Evolutionary conservation across 2,113 vertebrate species (phyloP), one percentile per base, ranked within the genome.

Genomic region (Numenius arquata): DNA sequence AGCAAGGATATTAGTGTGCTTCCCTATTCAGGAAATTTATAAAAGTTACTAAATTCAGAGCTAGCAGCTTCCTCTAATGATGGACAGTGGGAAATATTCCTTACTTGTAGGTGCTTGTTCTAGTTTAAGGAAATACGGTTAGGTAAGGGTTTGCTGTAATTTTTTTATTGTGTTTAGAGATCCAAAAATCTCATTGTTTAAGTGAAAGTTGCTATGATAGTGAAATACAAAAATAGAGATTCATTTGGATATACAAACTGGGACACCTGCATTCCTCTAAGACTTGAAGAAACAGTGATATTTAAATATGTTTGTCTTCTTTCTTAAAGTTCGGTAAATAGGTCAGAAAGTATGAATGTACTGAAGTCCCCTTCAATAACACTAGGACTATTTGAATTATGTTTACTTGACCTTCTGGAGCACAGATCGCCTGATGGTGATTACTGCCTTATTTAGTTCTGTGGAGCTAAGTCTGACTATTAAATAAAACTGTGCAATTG

Each of bases 371-470:
- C 6, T 67, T 78, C 78, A 90, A 2, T 75, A 92, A 75, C 30
- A 12, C 48, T 68, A 25, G 74, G 82, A n/a, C 56, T 84, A 52
- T 89, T 88, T 86, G 79, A 92, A 43, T 84, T 76, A 59, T 50
- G 40, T 93, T 96, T 95, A 80, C 47, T 81, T 96, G 80, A 73
- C 77, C 65, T 87, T 76, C 62, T 92, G 76, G 73, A 16, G 1
- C 48, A 68, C 62, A 85, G 58, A 91, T 92, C 0, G 1, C 65
- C 62, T 87, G 18, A 8, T 90, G 48, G 55, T 78, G 66, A 34
- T 85, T 90, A 62, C 70, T 96, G 58, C 94, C 86, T 96, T 96
- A 95, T 89, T 96, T 95, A 92, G 90, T 93, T 92, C 48, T 76
- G 50, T 76, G 29, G 30, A 84, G 36, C 62, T 82, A 76, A 82